Evolutionary conservation across 1,140 invertebrate species (phyloP), one percentile per base, ranked within the genome.

Genomic region (Diprion similis): DNA sequence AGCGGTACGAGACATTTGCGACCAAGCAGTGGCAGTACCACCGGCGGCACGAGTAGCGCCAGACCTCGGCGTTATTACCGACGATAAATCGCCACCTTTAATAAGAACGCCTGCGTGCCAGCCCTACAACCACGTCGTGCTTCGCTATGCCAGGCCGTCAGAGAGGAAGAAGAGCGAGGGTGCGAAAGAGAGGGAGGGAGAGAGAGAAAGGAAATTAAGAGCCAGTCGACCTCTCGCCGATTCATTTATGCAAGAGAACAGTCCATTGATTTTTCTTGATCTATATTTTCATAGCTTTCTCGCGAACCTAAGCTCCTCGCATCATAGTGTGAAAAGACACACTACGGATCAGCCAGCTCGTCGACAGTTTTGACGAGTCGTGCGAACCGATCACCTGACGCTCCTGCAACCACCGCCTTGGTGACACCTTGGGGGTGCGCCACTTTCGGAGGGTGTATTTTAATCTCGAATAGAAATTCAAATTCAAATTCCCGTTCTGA

Each of bases 81-180:
- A 81, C 86, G 79, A 87, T 87, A 87, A 87, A 87, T 87, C 86
- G 84, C 81, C 84, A 85, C 82, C 80, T 87, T 86, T 87, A 87
- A 86, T 87, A 87, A 86, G 84, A 84, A 78, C 78, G 77, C 79
- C 77, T 76, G 80, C 18, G 19, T 19, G 69, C 69, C 67, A 45
- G 11, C 15, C 45, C 7, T 37, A 37, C 24, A 37, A n/a, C 45
- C 67, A 18, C 45, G 10, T 7, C 67, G 51, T 15, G 51, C 51
- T 59, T 59, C 51, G 51, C 51, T 59, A 59, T 59, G 71, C 66
- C 11, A 17, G 51, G 64, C 8, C 19, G 59, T 18, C 59, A n/a
- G 66, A 59, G 66, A 46, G 37, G 37, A 24, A n/a, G 18, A 45
- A 45, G 24, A 37, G 8, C 45, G 59, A 46, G 15, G 71, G 13